Evolutionary conservation across 2,888 invertebrate species (phyloP).

Genomic region (Rotaria macrura): DNA sequence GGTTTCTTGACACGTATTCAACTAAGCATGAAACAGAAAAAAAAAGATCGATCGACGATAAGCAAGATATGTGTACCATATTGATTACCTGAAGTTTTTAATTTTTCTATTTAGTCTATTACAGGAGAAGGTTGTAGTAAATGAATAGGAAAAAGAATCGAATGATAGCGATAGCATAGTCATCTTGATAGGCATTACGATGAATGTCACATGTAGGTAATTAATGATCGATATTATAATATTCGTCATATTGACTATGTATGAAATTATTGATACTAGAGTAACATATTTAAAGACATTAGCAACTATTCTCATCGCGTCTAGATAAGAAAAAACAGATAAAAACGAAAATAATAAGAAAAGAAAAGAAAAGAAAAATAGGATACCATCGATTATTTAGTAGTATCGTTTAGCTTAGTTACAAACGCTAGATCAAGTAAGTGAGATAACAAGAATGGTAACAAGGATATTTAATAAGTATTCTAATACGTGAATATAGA

Average conservation of each 20-base stretch:
- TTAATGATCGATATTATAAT: background rate
- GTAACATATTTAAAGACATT: background rate
- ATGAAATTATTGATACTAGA: background rate
- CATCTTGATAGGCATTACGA: background rate
- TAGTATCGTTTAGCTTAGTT: background rate
- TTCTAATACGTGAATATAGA: too few relatives aligned
- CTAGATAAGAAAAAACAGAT: too few relatives aligned
- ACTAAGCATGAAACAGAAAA: background rate
- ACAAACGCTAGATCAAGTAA: background rate
- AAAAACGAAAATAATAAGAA: too few relatives aligned
- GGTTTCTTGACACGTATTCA: background rate
- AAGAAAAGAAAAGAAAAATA: background rate
- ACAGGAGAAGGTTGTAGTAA: background rate
- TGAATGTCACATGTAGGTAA: background rate
- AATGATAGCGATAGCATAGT: background rate
- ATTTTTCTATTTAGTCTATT: background rate
- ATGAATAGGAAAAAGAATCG: background rate
- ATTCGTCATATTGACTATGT: background rate
- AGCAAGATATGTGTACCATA: background rate
- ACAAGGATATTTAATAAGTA: background rate
- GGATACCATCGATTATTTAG: background rate
- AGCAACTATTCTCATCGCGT: background rate
- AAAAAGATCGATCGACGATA: background rate
- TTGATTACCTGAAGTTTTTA: background rate
- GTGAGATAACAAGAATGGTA: background rate